Conservation (phyloP, 2,113 vertebrate genomes). For the Mobula hypostoma region DNA sequence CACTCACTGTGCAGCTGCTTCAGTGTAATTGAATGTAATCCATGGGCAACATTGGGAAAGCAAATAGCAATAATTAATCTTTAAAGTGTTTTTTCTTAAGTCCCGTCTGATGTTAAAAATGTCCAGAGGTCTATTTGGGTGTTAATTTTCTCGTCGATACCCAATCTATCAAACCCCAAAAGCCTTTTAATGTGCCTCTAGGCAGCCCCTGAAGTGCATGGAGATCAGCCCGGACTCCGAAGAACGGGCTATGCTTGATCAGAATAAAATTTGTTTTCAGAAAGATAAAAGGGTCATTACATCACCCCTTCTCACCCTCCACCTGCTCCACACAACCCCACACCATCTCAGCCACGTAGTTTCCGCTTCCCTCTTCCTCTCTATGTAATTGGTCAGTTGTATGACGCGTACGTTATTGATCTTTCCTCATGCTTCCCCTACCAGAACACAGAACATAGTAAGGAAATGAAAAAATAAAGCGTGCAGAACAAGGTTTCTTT, state of each 20-base stretch:
- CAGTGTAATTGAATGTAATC: constrained; percentile 3
- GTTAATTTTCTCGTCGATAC: background rate
- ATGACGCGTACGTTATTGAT: background rate
- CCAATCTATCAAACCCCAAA: background rate
- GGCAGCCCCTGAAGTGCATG: background rate
- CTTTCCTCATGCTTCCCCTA: background rate
- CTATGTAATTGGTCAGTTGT: background rate
- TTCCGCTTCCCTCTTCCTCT: background rate
- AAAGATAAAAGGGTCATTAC: background rate
- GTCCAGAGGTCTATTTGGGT: constrained; percentile 11
- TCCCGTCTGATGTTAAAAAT: background rate
- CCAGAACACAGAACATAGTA: too few relatives aligned
- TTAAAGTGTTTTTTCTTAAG: constrained; percentile 27
- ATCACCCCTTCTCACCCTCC: too few relatives aligned
- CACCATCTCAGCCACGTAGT: background rate
- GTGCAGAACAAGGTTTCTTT: too few relatives aligned
- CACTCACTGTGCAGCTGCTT: background rate
- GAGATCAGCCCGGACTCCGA: background rate
- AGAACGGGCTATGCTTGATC: background rate
- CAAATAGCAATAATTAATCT: constrained; percentile 23
- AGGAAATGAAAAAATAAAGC: too few relatives aligned
- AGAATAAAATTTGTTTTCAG: background rate
- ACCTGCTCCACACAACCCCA: background rate
- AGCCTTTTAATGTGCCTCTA: constrained; percentile 14
- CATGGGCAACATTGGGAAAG: background rate